Conservation (phyloP, 2,113 vertebrate species). For the Ardeotis arabs region DNA sequence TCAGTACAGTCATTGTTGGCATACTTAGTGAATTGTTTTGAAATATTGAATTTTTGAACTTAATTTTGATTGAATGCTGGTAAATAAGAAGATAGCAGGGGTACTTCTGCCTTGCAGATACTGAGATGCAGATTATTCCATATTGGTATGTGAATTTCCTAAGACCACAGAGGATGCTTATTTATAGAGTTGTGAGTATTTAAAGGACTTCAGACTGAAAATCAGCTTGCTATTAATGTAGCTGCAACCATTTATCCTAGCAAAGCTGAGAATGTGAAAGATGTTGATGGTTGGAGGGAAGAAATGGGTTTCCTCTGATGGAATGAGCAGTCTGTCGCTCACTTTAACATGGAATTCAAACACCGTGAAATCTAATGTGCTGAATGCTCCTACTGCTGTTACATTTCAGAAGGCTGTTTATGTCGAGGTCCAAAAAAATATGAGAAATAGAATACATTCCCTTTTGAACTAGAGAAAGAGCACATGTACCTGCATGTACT, state of each 20-base stretch:
- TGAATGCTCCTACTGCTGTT: background rate
- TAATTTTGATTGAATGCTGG: background rate
- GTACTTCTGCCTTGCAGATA: background rate
- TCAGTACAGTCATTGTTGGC: background rate
- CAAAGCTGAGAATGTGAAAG: background rate
- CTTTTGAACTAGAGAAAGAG: background rate
- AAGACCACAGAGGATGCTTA: background rate
- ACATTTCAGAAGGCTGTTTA: background rate
- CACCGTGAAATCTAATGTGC: background rate
- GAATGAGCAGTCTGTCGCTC: rapidly evolving
- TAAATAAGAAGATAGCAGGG: background rate
- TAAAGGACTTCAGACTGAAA: background rate
- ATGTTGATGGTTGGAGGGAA: background rate
- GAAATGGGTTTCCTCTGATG: background rate
- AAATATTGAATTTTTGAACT: background rate
- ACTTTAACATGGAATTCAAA: background rate
- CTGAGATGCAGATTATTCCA: background rate
- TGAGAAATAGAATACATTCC: background rate
- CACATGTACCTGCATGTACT: background rate
- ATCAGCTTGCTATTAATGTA: background rate
- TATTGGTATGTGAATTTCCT: background rate
- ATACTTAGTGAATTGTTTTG: background rate
- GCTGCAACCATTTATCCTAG: background rate
- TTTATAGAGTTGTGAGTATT: too few species aligned
- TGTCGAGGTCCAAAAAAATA: background rate